Base-by-base conservation (phyloP, 2,113 vertebrate species). In the Saguinus midas region DNA sequence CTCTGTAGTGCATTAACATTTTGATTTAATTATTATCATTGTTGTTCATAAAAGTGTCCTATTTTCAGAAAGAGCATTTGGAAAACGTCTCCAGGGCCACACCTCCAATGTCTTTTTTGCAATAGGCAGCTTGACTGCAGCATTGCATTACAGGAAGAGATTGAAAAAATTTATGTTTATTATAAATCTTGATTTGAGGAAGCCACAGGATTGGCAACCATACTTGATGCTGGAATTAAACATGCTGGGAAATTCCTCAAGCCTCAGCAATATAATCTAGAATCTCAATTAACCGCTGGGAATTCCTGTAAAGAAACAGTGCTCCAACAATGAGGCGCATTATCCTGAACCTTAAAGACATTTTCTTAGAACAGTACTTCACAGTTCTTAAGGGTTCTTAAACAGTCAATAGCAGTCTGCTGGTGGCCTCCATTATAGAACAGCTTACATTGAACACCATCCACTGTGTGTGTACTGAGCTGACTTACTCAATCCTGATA, bases 121-220 rank as follows among this genome's bases (percentile, higher is more conserved):
- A 2, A 98, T 99, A 61, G 98, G 93, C 96, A 99, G 98, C 92
- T 88, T 99, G 43, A 99, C 99, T 1, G 99, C 99, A 0, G 99
- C 99, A 2, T 87, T 99, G 91, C 99, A 99, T 92, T 99, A 68
- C 99, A 99, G 0, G 99, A 99, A 94, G 98, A 99, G 61, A 98
- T 98, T 8, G 99, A 99, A 96, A 99, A 99, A 91, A 99, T 99
- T 2, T 99, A 99, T 6, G 99, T 99, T 75, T 99, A 99, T 90
- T 99, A 99, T 0, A 99, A 99, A 83, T 99, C 99, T 98, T 99
- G 99, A 99, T 99, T 99, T 43, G 99, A 99, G 10, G 99, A 99
- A 96, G 99, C 99, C 0, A 98, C 98, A 3, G 98, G 98, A 93
- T 91, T 99, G 55, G 99, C 99, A 4, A 20, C 98, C 14, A 98